phyloP scores from a whole-genome alignment of 2,113 vertebrate genomes.

The Gymnobelideus leadbeateri region DNA sequence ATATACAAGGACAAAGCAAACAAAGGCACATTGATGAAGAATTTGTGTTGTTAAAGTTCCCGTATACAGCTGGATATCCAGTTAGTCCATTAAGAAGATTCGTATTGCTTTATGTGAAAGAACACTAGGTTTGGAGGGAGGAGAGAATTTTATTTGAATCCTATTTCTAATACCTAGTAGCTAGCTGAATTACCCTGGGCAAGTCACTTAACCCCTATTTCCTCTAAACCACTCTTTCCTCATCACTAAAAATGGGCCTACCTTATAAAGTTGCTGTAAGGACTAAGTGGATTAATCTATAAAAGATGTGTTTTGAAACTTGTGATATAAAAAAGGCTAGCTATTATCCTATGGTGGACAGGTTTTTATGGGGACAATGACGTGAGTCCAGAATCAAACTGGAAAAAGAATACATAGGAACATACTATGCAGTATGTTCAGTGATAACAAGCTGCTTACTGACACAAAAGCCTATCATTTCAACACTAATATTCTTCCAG shows the following conservation, averaged over 20 bases:
- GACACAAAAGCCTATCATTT: not conserved
- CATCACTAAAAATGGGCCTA: not conserved
- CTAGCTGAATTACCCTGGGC: not conserved
- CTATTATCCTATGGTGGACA: not conserved
- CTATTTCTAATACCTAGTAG: not conserved
- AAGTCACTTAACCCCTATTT: not conserved
- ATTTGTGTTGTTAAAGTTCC: not conserved
- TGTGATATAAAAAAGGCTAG: not conserved
- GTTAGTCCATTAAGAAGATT: not conserved
- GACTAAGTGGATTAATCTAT: not conserved
- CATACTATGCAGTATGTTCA: not conserved
- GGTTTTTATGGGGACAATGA: not conserved
- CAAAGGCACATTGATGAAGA: not conserved
- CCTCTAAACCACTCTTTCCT: not conserved
- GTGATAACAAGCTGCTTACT: not conserved
- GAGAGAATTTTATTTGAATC: not conserved
- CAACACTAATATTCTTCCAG: not conserved
- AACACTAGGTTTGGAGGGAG: not conserved
- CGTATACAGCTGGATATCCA: not conserved
- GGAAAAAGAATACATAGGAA: not conserved
- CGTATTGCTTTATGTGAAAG: not conserved
- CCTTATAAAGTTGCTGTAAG: not conserved
- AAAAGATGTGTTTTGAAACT: not conserved
- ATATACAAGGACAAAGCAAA: not conserved
- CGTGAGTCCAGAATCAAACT: not conserved